A percentile compares a stretch with the other conserved stretches of the same genome.
phyloP scores from a whole-genome alignment of 2,888 invertebrate genomes.

The Cerceris rybyensis region DNA sequence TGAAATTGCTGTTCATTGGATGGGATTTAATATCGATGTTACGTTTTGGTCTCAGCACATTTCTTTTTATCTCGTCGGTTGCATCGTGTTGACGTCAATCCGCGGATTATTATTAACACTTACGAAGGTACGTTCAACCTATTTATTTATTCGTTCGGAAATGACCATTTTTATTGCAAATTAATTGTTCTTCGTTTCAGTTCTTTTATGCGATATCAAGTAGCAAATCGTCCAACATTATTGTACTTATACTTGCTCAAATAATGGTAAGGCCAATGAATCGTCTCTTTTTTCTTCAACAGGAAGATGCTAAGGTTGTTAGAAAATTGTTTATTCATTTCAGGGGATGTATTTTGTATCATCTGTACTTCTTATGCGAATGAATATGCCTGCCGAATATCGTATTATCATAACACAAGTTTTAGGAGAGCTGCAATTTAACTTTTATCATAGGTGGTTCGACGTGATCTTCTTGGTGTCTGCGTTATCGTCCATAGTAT shows the following conservation, averaged over 20 bases:
- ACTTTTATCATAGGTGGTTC: slow-evolving; percentile 99
- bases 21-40: slow-evolving; percentile 98
- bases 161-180: slow-evolving; percentile 1
- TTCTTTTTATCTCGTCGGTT: slow-evolving; percentile 97
- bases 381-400: slow-evolving; percentile 99
- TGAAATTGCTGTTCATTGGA: slow-evolving; percentile 98
- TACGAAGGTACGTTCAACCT: slow-evolving; percentile 89
- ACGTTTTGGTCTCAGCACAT: slow-evolving; percentile 99
- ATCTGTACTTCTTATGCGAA: slow-evolving; percentile 97
- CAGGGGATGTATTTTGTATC: slow-evolving; percentile 99
- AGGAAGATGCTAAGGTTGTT: background rate
- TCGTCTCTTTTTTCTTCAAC: slow-evolving; percentile 2
- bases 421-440: slow-evolving; percentile 97
- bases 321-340: slow-evolving; percentile 54
- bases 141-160: background rate
- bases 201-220: slow-evolving; percentile 99
- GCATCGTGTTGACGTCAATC: slow-evolving; percentile 98
- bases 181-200: slow-evolving; percentile 84
- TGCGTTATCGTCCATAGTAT: slow-evolving; percentile 96
- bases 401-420: slow-evolving; percentile 96
- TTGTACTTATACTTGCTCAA: slow-evolving; percentile 97
- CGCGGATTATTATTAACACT: slow-evolving; percentile 96
- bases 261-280: slow-evolving; percentile 90
- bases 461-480: slow-evolving; percentile 99
- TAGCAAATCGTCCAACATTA: slow-evolving; percentile 98